Percentiles rank a stretch among this genome's conserved stretches.
Evolutionary conservation across 1,140 invertebrate genomes (phyloP).

Genomic region (Lethocerus indicus): DNA sequence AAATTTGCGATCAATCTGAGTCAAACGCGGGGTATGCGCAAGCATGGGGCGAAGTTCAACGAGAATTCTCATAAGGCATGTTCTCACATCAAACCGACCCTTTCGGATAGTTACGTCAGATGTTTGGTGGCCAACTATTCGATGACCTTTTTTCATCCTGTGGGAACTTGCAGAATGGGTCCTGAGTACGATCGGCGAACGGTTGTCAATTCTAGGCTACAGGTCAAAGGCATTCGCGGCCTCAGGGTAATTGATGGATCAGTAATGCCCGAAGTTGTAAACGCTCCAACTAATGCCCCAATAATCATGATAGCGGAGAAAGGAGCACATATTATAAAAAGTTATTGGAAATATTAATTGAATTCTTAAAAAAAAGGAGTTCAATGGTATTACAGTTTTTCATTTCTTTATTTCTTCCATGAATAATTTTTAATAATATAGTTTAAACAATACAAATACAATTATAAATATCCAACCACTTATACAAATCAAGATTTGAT

Average conservation of each 20-base stretch:
- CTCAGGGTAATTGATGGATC: neutral
- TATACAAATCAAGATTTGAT: too few species aligned
- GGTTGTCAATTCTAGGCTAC: neutral
- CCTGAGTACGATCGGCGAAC: neutral
- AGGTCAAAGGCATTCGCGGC: neutral
- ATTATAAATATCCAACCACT: too few species aligned
- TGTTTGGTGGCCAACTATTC: neutral
- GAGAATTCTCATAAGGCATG: too few species aligned
- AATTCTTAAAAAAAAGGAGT: too few species aligned
- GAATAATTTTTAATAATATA: too few species aligned
- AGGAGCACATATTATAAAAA: neutral
- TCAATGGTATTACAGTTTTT: too few species aligned
- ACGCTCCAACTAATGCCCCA: neutral
- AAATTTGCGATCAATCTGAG: too few species aligned
- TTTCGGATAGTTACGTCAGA: neutral
- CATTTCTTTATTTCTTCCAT: too few species aligned
- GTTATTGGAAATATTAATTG: too few species aligned
- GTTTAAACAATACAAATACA: too few species aligned
- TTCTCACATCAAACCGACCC: neutral
- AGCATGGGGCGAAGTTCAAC: too few species aligned
- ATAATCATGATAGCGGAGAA: neutral
- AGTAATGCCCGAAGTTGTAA: neutral
- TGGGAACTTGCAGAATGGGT: neutral
- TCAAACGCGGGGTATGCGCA: too few species aligned
- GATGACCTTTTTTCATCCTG: neutral